Conservation (phyloP, 2,113 vertebrate genomes). For the Psettodes erumei region DNA sequence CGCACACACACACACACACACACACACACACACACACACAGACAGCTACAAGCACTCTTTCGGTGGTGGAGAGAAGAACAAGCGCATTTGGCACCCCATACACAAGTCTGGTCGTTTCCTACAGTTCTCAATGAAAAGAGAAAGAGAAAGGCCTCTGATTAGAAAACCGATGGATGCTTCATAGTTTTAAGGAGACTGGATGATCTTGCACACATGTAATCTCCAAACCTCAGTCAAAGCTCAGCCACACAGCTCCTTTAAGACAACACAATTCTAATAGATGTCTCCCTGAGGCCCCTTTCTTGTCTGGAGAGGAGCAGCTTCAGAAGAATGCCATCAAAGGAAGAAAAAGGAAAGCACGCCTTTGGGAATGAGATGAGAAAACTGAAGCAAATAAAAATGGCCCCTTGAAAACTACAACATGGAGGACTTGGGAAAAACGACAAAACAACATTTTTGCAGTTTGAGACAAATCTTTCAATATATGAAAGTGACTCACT, state of each 20-base stretch:
- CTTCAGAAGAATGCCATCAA: constrained; percentile 16
- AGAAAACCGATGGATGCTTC: neutral
- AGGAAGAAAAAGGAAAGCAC: neutral
- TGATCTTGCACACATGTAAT: neutral
- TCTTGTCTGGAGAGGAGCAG: neutral
- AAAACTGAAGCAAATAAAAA: neutral
- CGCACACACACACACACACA: neutral
- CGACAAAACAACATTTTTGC: neutral
- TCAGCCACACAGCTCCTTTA: neutral
- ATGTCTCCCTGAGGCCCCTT: constrained; percentile 1
- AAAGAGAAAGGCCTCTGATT: constrained; percentile 20
- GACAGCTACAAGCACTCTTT: constrained; percentile 17
- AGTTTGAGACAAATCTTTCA: neutral
- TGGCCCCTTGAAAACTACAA: neutral
- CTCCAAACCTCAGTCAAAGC: neutral
- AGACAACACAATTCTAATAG: neutral
- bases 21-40: neutral
- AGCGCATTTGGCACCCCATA: constrained; percentile 1
- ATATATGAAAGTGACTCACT: neutral
- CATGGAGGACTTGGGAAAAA: neutral
- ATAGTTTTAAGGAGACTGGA: neutral
- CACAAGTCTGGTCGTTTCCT: constrained; percentile 20
- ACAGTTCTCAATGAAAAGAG: neutral
- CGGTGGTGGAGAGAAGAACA: neutral
- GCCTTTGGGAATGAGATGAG: neutral